These are phyloP conservation scores for Cremastobaeus sp. DNA, from an alignment of 2,888 invertebrate genomes.

Conservation along the genomic window DNA sequence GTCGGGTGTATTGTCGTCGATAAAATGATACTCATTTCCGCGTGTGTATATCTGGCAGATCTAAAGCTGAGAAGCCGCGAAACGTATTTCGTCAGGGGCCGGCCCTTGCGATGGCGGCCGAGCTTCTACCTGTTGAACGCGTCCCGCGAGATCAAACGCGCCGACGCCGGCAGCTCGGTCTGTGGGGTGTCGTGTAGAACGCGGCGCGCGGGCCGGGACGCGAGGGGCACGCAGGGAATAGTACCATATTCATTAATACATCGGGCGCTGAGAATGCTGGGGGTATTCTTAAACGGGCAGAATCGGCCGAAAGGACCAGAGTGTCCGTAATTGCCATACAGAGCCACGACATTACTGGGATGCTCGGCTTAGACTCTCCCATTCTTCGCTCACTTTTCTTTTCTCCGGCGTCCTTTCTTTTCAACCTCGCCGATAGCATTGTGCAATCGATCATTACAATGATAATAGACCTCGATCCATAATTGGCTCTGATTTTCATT, in stretches of 20 bases:
- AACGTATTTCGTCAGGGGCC: conserved; percentile 69
- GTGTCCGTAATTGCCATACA: conserved; percentile 52
- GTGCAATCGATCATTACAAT: conserved; percentile 51
- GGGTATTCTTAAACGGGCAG: conserved; percentile 66
- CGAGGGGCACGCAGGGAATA: conserved; percentile 59
- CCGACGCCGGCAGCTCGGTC: conserved; percentile 71
- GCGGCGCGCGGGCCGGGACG: conserved; percentile 47
- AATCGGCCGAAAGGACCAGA: conserved; percentile 47
- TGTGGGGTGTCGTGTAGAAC: conserved; percentile 75
- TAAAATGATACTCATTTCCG: conserved; percentile 51
- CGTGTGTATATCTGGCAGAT: conserved; percentile 65
- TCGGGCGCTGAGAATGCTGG: conserved; percentile 68
- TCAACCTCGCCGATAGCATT: conserved; percentile 36
- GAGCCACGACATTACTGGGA: conserved; percentile 51
- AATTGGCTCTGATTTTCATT: conserved; percentile 48
- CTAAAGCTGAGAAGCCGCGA: conserved; percentile 47
- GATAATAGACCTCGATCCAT: conserved; percentile 42
- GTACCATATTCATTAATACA: conserved; percentile 71
- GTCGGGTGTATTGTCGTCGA: conserved; percentile 34
- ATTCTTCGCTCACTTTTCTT: conserved; percentile 38
- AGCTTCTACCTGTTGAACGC: conserved; percentile 70
- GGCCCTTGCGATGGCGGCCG: conserved; percentile 63
- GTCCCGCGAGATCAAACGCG: conserved; percentile 71
- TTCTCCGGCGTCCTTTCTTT: conserved; percentile 26
- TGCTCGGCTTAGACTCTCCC: conserved; percentile 16